Percentiles rank a stretch among this genome's conserved stretches.
These are phyloP conservation scores for Drosophila orena DNA, from an alignment of 1,140 invertebrate genomes.

Conservation along the genomic window DNA sequence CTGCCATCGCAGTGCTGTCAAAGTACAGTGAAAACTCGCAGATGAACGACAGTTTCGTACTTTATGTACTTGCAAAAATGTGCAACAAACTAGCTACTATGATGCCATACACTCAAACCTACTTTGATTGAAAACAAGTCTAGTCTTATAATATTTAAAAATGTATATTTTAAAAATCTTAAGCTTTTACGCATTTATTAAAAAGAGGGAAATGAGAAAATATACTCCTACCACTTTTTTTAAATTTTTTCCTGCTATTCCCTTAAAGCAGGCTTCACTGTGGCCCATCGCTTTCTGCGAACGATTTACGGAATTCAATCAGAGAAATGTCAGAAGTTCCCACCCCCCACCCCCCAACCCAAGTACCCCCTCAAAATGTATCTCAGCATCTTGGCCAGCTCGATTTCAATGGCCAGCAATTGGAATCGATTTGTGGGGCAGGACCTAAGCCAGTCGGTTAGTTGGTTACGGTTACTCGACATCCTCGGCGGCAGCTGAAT, in stretches of 20 bases:
- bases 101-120: too few species aligned
- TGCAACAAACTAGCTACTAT: background rate
- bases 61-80: background rate
- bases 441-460: constrained; percentile 16
- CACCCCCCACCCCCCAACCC: background rate
- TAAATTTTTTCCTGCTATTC: too few species aligned
- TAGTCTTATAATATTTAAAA: too few species aligned
- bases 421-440: constrained; percentile 29
- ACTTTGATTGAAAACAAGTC: too few species aligned
- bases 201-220: too few species aligned
- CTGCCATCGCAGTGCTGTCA: constrained; percentile 15
- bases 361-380: background rate
- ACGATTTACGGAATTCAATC: constrained; percentile 41
- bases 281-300: background rate
- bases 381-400: constrained; percentile 25
- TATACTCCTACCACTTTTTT: too few species aligned
- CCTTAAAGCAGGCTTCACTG: background rate
- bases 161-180: too few species aligned
- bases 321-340: constrained; percentile 29
- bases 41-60: background rate
- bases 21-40: constrained; percentile 9
- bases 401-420: constrained; percentile 35
- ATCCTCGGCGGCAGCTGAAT: constrained; percentile 53
- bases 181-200: too few species aligned
- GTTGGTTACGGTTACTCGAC: constrained; percentile 14